These are phyloP conservation scores for Galerucella nymphaeae DNA, from an alignment of 2,888 invertebrate genomes.

Conservation along the genomic window DNA sequence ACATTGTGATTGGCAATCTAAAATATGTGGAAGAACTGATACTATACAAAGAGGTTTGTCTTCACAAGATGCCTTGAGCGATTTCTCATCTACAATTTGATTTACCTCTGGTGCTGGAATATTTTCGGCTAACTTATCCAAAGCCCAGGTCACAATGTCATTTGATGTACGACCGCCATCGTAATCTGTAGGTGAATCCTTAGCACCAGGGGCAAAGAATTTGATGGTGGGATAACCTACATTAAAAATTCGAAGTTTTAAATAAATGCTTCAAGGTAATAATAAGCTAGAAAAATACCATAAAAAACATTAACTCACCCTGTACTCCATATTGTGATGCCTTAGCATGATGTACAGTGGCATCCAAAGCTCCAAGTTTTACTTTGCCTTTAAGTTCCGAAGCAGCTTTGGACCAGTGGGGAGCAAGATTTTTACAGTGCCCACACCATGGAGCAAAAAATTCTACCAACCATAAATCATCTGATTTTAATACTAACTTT, in stretches of 20 bases:
- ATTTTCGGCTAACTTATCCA: slow-evolving; percentile 87
- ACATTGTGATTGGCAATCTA: slow-evolving; percentile 95
- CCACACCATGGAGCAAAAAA: slow-evolving; percentile 99
- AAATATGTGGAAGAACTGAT: slow-evolving; percentile 91
- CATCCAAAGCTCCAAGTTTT: slow-evolving; percentile 96
- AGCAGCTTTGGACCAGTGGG: slow-evolving; percentile 97
- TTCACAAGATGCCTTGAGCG: slow-evolving; percentile 81
- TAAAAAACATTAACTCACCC: slow-evolving; percentile 31
- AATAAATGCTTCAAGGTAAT: too few relatives aligned
- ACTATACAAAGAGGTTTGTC: slow-evolving; percentile 92
- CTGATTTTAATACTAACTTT: slow-evolving; percentile 87
- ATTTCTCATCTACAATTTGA: slow-evolving; percentile 68
- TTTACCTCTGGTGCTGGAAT: slow-evolving; percentile 89
- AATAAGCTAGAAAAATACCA: not conserved
- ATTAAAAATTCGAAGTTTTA: not conserved
- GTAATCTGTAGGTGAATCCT: slow-evolving; percentile 84
- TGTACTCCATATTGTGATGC: slow-evolving; percentile 87
- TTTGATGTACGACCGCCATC: slow-evolving; percentile 90
- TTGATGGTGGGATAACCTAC: slow-evolving; percentile 96
- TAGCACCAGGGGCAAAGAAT: slow-evolving; percentile 83
- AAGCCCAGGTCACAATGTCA: slow-evolving; percentile 92
- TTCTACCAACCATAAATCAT: slow-evolving; percentile 97
- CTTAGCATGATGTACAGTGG: slow-evolving; percentile 87
- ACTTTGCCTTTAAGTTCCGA: slow-evolving; percentile 94
- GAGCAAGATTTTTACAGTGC: slow-evolving; percentile 95